Base-by-base conservation (phyloP, 2,113 vertebrate genomes). In the Hemicordylus capensis region DNA sequence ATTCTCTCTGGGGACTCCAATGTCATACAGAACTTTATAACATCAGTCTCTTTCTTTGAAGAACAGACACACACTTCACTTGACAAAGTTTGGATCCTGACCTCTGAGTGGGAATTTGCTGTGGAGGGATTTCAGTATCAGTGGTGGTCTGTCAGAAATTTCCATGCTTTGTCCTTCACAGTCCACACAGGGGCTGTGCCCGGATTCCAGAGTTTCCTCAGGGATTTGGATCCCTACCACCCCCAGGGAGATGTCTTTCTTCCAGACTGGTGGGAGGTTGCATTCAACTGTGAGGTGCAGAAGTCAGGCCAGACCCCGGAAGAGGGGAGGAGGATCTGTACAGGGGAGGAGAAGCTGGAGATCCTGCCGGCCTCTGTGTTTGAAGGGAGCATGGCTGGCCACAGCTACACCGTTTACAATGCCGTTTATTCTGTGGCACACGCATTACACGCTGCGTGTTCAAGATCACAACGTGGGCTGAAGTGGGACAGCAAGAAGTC, bases 161-260 rank as follows among this genome's bases (percentile, higher is more conserved):
- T 81, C 48, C 80, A 81, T 31, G 26, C 66, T 39, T 42, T 70
- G 48, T 81, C 66, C 34, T 31, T 81, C 8, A 69, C 48, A 1
- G 26, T 70, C 8, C 63, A 56, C 11, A 83, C 88, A 4, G 54
- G 12, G 1, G 56, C 77, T 0, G 76, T 87, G 8, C 82, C 81
- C 17, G 70, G 59, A 72, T 87, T 90, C 59, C 34, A 5, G 1
- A 3, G 26, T 26, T 88, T 88, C 37, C 66, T 90, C 7, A 19
- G 20, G 42, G 39, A 51, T 48, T 15, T 85, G 5, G 83, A 76
- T 24, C 80, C 66, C 37, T 39, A 42, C 3, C 31, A n/a, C 1
- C 85, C 78, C 7, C 70, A 51, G 17, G 66, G 44, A 51, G 89
- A 89, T 7, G 10, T 78, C 51, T 87, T 81, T 20, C 51, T 87